These are phyloP conservation scores for Amiota mariae DNA, from an alignment of 2,888 invertebrate species.

Conservation along the genomic window DNA sequence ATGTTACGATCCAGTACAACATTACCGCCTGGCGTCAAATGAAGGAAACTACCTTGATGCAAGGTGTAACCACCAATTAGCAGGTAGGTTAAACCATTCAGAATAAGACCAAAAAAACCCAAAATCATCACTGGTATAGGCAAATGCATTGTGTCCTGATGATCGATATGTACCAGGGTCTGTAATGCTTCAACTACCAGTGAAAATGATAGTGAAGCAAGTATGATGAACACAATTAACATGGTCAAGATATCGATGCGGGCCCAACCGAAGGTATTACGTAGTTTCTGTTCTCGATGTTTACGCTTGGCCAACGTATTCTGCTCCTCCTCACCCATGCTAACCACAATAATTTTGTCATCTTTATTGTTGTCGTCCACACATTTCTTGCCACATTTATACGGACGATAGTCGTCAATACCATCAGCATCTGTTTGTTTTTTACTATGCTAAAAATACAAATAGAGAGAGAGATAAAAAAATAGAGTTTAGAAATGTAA, in stretches of 20 bases:
- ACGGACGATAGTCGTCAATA: neutral
- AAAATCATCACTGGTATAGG: conserved; percentile 83
- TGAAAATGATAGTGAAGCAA: conserved; percentile 88
- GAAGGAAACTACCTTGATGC: conserved; percentile 82
- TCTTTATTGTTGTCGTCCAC: conserved; percentile 32
- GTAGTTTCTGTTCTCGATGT: conserved; percentile 78
- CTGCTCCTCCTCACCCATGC: conserved; percentile 50
- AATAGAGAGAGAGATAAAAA: conserved; percentile 6
- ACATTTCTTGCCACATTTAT: conserved; percentile 11
- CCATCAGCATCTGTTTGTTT: conserved; percentile 39
- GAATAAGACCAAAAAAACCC: conserved; percentile 81
- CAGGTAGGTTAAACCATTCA: conserved; percentile 86
- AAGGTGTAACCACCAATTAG: conserved; percentile 86
- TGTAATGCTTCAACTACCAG: conserved; percentile 87
- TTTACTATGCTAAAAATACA: conserved; percentile 71
- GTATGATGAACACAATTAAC: conserved; percentile 85
- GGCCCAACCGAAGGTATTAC: conserved; percentile 95
- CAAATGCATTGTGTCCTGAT: conserved; percentile 83
- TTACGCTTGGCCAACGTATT: conserved; percentile 55
- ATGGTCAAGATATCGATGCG: conserved; percentile 90
- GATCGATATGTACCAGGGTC: conserved; percentile 83
- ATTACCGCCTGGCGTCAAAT: conserved; percentile 78
- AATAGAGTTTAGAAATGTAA: conserved; percentile 4
- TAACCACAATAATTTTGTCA: conserved; percentile 50
- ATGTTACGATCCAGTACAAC: conserved; percentile 77